Evolutionary conservation across 2,797 vertebrate species (phyloP).

Genomic region (Pterois miles): DNA sequence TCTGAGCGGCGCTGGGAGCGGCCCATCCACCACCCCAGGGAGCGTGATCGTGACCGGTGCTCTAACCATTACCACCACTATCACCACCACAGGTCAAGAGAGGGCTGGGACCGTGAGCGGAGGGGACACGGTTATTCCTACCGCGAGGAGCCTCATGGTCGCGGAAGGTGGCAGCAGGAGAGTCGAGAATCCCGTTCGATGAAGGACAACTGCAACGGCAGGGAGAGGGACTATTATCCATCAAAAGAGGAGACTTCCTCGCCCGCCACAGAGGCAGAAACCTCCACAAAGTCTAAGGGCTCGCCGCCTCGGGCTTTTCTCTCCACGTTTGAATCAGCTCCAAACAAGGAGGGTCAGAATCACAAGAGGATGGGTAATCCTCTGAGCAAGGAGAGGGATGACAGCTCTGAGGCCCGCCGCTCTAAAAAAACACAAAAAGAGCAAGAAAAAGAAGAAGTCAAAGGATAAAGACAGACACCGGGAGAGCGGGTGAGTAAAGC

Average conservation of each 20-base stretch:
- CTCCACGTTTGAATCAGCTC: background rate
- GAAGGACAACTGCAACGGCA: slow-evolving; percentile 58
- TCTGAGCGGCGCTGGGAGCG: slow-evolving; percentile 65
- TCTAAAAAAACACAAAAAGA: slow-evolving; percentile 90
- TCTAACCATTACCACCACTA: slow-evolving; percentile 63
- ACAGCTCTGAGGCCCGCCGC: slow-evolving; percentile 68
- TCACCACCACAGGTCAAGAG: slow-evolving; percentile 65
- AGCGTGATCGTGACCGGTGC: slow-evolving; percentile 66
- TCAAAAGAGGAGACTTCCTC: slow-evolving; percentile 47
- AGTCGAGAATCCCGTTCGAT: slow-evolving; percentile 30
- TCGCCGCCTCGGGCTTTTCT: slow-evolving; percentile 32
- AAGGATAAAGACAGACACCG: slow-evolving; percentile 88
- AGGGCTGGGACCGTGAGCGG: slow-evolving; percentile 73
- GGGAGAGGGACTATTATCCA: slow-evolving; percentile 61
- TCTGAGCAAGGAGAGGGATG: slow-evolving; percentile 60
- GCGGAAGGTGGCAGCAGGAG: slow-evolving; percentile 70
- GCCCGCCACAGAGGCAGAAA: slow-evolving; percentile 35
- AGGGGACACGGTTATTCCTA: slow-evolving; percentile 67
- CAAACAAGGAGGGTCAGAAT: slow-evolving; percentile 53
- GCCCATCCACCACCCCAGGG: slow-evolving; percentile 53
- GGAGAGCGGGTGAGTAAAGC: slow-evolving; percentile 72
- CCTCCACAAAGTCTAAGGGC: slow-evolving; percentile 43
- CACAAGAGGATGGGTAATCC: slow-evolving; percentile 62
- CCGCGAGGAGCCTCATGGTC: slow-evolving; percentile 69
- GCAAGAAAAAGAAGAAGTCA: slow-evolving; percentile 94